Evolutionary conservation across 2,113 vertebrate genomes (phyloP).

Genomic region (Ptilorrhoa leucosticta): DNA sequence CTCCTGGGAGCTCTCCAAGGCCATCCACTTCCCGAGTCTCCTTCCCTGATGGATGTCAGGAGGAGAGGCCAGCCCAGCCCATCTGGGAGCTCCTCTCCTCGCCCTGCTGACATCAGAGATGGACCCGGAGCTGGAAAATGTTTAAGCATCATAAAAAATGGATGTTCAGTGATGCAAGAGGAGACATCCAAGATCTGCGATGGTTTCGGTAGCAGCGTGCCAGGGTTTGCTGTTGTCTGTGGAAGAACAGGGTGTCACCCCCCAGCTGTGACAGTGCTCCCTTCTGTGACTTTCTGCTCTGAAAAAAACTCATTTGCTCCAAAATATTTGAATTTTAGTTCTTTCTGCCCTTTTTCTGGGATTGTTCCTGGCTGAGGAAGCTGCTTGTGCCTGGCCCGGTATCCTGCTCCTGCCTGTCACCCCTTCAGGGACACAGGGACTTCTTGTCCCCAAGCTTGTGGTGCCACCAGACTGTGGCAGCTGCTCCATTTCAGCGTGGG

Average conservation of each 20-base stretch:
- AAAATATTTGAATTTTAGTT: background rate
- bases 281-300: background rate
- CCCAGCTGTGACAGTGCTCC: fast-evolving
- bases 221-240: background rate
- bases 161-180: background rate
- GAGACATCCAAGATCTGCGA: background rate
- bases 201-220: background rate
- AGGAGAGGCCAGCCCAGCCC: background rate
- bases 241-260: background rate
- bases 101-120: background rate
- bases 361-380: background rate
- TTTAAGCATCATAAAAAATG: slow-evolving; percentile 15
- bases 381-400: fast-evolving
- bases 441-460: background rate
- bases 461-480: background rate
- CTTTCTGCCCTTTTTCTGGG: background rate
- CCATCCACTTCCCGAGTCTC: fast-evolving
- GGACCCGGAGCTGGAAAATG: background rate
- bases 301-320: background rate
- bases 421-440: fast-evolving
- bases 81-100: background rate
- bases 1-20: fast-evolving
- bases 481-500: background rate
- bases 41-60: fast-evolving
- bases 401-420: background rate